Evolutionary conservation across 2,797 vertebrate genomes (phyloP).

Genomic region (Brotula barbata): DNA sequence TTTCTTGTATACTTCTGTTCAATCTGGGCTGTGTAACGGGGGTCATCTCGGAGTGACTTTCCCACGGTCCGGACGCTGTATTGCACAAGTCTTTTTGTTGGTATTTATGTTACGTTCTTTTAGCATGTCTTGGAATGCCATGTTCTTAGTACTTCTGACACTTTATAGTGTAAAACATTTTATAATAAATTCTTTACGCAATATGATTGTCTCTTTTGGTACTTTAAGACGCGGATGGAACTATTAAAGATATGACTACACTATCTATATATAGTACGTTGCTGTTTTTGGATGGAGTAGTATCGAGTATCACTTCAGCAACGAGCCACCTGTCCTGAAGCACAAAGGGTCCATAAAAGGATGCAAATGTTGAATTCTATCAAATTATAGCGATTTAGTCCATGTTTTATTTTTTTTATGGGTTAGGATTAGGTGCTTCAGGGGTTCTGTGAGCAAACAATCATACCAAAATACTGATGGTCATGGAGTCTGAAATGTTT

Average conservation of each 20-base stretch:
- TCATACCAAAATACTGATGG: too few relatives aligned
- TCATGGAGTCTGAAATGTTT: too few relatives aligned
- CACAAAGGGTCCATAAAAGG: too few relatives aligned
- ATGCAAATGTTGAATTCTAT: too few relatives aligned
- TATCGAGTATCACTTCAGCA: too few relatives aligned
- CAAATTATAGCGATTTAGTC: too few relatives aligned
- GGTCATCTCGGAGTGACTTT: background rate
- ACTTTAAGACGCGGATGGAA: constrained; percentile 5
- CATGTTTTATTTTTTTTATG: too few relatives aligned
- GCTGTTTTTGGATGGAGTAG: too few relatives aligned
- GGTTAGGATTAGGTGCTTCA: too few relatives aligned
- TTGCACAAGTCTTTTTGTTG: constrained; percentile 76
- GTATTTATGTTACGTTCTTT: constrained; percentile 80
- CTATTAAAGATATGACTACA: background rate
- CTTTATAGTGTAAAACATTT: constrained; percentile 85
- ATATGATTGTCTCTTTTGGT: constrained; percentile 27
- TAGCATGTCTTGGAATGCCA: constrained; percentile 82
- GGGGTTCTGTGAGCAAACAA: too few relatives aligned
- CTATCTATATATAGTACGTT: too few relatives aligned
- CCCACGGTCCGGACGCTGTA: constrained; percentile 50
- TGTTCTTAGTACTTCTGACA: constrained; percentile 91
- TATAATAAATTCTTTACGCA: constrained; percentile 85
- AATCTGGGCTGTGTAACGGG: background rate
- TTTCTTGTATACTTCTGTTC: constrained; percentile 13
- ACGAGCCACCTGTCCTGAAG: too few relatives aligned